Evolutionary conservation across 2,113 vertebrate species (phyloP), one percentile per base, ranked within the genome.

Genomic region (Grantiella picta): DNA sequence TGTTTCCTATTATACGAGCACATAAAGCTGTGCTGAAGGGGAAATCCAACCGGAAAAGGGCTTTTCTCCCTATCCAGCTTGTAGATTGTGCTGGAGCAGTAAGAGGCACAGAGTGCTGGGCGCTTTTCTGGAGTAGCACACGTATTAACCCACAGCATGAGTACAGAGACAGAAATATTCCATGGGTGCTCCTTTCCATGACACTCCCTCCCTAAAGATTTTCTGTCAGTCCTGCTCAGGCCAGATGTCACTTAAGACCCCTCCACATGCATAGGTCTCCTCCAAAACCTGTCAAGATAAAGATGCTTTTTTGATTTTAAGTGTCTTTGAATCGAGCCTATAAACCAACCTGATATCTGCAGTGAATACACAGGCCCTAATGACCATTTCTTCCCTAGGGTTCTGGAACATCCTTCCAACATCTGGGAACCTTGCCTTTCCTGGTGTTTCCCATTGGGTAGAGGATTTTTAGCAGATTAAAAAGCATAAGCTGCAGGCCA

Each of bases 1-100:
- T 96, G 93, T 88, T 96, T 96, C 79, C 31, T 66, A 95, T 95
- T 96, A 94, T 77, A 52, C 59, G 93, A 77, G 71, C 63, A 83
- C 35, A 94, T 88, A 93, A 94, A 92, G 75, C 50, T 88, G 7
- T 93, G 59, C 47, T 95, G 23, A 85, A 73, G 76, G 93, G 94
- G 93, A 97, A 92, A 92, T 79, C 84, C 82, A 89, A 31, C 27
- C 5, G 38, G 87, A 95, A 95, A 82, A 93, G 59, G 82, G 75
- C 60, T 97, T 96, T 96, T 97, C 81, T 93, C 63, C 63, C 66
- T 63, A 9, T 89, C 42, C 86, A 81, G 60, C 59, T 53, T n/a
- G 23, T 65, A 65, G 65, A n/a, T 86, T 65, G 52, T 85, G 47
- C 78, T 88, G 56, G 35, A 91, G 52, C 82, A 59, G 14, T 44